Evolutionary conservation across 2,888 invertebrate species (phyloP), one percentile per base, ranked within the genome.

Genomic region (Lochmaea crataegi): DNA sequence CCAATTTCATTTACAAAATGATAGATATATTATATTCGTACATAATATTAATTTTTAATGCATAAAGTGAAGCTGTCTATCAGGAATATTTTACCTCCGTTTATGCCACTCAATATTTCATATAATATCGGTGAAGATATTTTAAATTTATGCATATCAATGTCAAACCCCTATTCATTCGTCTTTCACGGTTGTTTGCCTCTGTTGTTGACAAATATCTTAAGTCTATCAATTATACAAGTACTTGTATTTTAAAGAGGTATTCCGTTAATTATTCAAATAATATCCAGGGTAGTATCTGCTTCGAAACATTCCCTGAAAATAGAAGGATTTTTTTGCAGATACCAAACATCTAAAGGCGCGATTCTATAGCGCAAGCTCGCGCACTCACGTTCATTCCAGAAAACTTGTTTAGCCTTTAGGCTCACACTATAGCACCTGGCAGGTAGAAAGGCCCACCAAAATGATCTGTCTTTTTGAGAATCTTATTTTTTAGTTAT

Each of bases 71-170:
- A 38, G 14, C 12, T 32, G 32, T 58, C 32, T 32, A 38, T 57
- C 26, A 57, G 10, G 18, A 10, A 10, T 14, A 26, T 26, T 14
- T 38, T n/a, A n/a, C 6, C 14, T 7, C 7, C 14, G 12, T 58
- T 58, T 1, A 12, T 5, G 12, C 14, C 58, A 14, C 14, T 58
- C 38, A 77, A 78, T 78, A 77, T 77, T 78, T 77, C 72, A 78
- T 77, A 74, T 76, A 76, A 77, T 78, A 74, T 75, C 74, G 72
- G 71, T 77, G 77, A 71, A 74, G 71, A 65, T 45, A 58, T 61
- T 65, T 71, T 76, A 72, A 77, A 78, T 78, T 77, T 78, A 75
- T 74, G 71, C 66, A 70, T 73, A 75, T 78, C 75, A 75, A 72
- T 75, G 76, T 77, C 74, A 73, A 75, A 32, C 26, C 68, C 58